phyloP scores from a whole-genome alignment of 2,113 vertebrate genomes.

The Leuciscus idus region DNA sequence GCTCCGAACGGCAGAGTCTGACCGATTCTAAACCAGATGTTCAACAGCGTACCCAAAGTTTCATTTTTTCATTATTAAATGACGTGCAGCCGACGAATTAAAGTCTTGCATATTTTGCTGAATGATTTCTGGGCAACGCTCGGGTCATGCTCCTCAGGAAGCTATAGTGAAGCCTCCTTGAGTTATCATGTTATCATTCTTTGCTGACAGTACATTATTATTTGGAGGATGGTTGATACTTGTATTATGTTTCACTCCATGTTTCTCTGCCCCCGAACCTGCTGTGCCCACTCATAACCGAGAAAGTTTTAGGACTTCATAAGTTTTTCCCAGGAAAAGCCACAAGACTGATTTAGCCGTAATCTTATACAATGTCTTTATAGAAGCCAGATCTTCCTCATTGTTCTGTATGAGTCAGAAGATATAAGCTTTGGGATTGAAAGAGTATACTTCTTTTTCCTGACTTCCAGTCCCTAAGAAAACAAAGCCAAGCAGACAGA shows the following conservation, averaged over 20 bases:
- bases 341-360: slow-evolving; percentile 79
- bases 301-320: slow-evolving; percentile 78
- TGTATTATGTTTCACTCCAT: slow-evolving; percentile 87
- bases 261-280: slow-evolving; percentile 68
- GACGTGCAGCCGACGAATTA: slow-evolving; percentile 90
- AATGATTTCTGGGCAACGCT: slow-evolving; percentile 87
- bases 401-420: slow-evolving; percentile 59
- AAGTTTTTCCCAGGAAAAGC: slow-evolving; percentile 78
- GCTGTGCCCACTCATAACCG: slow-evolving; percentile 75
- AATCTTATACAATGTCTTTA: slow-evolving; percentile 81
- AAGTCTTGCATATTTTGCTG: slow-evolving; percentile 80
- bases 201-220: slow-evolving; percentile 91
- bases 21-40: slow-evolving; percentile 88
- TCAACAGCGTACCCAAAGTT: slow-evolving; percentile 78
- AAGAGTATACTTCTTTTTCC: slow-evolving; percentile 55
- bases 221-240: slow-evolving; percentile 86
- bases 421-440: slow-evolving; percentile 63
- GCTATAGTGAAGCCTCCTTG: slow-evolving; percentile 83
- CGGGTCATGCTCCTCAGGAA: slow-evolving; percentile 88
- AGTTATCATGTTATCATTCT: slow-evolving; percentile 95
- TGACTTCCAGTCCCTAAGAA: slow-evolving; percentile 14
- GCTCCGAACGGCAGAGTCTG: slow-evolving; percentile 83
- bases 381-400: slow-evolving; percentile 77
- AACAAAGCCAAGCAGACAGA: slow-evolving; percentile 20
- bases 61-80: slow-evolving; percentile 85